phyloP scores from a whole-genome alignment of 2,888 invertebrate species.

The Euzophera pinguis region DNA sequence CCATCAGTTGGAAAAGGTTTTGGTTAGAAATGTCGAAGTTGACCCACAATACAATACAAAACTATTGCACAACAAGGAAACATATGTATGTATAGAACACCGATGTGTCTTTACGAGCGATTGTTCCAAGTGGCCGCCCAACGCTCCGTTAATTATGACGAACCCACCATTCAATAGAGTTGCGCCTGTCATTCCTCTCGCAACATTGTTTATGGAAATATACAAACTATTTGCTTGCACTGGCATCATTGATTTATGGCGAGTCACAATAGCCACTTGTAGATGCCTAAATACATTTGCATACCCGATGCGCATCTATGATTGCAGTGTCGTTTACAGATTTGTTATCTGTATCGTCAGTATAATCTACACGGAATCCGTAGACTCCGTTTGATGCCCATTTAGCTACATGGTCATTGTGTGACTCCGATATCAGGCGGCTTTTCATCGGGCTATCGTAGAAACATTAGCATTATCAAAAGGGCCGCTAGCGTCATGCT shows the following conservation, averaged over 20 bases:
- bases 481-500: conserved; percentile 71
- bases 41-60: too few relatives aligned
- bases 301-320: conserved; percentile 19
- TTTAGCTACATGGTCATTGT: conserved; percentile 64
- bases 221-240: conserved; percentile 10
- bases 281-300: conserved; percentile 21
- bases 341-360: conserved; percentile 48
- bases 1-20: too few relatives aligned
- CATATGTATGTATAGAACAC: neutral
- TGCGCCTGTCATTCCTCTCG: conserved; percentile 22
- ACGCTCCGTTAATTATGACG: conserved; percentile 38
- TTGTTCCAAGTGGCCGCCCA: conserved; percentile 36
- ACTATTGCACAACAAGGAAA: too few relatives aligned
- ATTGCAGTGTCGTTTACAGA: conserved; percentile 31
- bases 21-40: too few relatives aligned
- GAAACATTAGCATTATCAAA: conserved; percentile 76
- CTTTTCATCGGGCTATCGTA: conserved; percentile 54
- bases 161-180: conserved; percentile 35
- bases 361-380: conserved; percentile 51
- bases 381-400: conserved; percentile 53
- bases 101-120: conserved; percentile 50
- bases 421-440: conserved; percentile 60
- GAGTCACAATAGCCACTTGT: conserved; percentile 12
- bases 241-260: conserved; percentile 26
- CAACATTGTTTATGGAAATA: conserved; percentile 10